Conservation (phyloP, 2,888 invertebrate species). For the Schizaphis graminum region DNA sequence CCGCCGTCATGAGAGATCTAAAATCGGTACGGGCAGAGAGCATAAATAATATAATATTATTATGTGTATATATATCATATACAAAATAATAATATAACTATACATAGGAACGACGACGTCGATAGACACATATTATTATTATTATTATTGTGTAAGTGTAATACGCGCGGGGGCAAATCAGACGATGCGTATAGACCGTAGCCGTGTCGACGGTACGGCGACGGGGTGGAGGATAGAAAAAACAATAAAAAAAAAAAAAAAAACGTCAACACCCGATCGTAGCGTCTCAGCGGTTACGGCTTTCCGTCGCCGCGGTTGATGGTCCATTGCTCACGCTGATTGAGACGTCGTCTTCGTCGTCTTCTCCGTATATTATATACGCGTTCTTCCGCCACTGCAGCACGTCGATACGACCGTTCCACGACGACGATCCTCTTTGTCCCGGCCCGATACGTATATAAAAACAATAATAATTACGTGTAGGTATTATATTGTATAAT, state of each 20-base stretch:
- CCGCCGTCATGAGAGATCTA: background rate
- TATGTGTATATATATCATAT: background rate
- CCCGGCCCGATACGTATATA: constrained; percentile 3
- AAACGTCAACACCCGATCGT: constrained; percentile 41
- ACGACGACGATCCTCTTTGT: constrained; percentile 44
- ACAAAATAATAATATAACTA: background rate
- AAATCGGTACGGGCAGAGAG: background rate
- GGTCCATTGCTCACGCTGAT: constrained; percentile 65
- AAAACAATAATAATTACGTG: constrained; percentile 36
- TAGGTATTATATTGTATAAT: constrained; percentile 5
- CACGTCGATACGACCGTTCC: constrained; percentile 40
- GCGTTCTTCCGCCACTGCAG: background rate
- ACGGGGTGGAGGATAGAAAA: background rate
- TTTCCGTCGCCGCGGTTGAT: constrained; percentile 48
- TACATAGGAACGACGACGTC: background rate
- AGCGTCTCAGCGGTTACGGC: background rate
- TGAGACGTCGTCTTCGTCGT: constrained; percentile 57
- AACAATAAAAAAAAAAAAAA: background rate
- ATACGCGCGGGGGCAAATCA: background rate
- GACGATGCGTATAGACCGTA: constrained; percentile 18
- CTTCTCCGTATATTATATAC: background rate
- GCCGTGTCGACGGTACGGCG: background rate
- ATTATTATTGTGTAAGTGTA: background rate
- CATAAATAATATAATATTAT: background rate
- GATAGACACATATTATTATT: constrained; percentile 14